Percentiles rank a stretch among this genome's conserved stretches.
Conservation (phyloP, 2,797 vertebrate species). For the Anniella stebbinsi region DNA sequence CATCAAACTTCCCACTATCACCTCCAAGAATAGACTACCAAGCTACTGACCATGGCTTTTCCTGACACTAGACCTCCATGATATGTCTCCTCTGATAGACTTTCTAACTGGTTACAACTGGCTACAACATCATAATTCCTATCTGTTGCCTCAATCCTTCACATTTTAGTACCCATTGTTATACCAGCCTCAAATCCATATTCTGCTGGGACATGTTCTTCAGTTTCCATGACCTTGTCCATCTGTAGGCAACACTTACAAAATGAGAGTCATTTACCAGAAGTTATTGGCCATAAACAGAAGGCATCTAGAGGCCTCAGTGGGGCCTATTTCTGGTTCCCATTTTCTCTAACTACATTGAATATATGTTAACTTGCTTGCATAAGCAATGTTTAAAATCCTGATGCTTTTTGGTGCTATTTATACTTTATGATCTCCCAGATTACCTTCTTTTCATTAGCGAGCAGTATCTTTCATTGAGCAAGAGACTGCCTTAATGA, state of each 20-base stretch:
- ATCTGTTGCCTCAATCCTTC: neutral
- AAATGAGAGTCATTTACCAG: neutral
- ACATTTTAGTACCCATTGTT: neutral
- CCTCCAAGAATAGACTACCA: neutral
- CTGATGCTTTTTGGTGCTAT: constrained; percentile 12
- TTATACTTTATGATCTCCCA: neutral
- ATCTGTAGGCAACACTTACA: neutral
- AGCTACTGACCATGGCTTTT: neutral
- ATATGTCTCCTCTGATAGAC: neutral
- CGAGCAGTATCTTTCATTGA: constrained; percentile 43
- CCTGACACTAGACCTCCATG: neutral
- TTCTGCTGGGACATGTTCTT: neutral
- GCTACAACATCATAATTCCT: neutral
- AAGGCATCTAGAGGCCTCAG: neutral
- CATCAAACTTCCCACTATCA: neutral
- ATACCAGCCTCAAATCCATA: neutral
- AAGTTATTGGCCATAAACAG: neutral
- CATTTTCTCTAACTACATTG: neutral
- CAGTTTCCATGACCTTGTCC: neutral
- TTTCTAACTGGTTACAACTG: neutral
- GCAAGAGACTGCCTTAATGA: constrained; percentile 46
- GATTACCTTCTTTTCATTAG: constrained; percentile 57
- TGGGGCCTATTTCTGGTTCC: neutral
- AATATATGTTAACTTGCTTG: neutral
- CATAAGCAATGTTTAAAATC: neutral